Base-by-base conservation (phyloP, 2,888 invertebrate species). In the Seira musarum region DNA sequence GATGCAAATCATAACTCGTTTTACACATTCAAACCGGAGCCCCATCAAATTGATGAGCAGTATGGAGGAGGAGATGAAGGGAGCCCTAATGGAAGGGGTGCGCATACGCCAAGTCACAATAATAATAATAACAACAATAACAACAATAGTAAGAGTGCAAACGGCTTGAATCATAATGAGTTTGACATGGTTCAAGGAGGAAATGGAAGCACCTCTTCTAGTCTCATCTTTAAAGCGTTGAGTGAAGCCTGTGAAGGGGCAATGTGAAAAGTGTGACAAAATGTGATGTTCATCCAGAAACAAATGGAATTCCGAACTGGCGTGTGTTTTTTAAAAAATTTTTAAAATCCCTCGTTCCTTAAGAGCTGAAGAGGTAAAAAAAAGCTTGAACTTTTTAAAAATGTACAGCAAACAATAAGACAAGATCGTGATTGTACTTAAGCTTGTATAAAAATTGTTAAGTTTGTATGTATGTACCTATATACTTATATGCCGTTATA, bases 141-240 rank as follows among this genome's bases (percentile, higher is more conserved):
- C 64, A 61, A 21, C 61, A 64, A 69, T 15, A 1, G 67, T 30
- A 15, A 17, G 19, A 53, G 67, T 46, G 63, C 25, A 49, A 53
- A 60, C 53, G 69, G 80, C 35, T 49, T 64, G 63, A 0, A 24
- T 22, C 21, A 17, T 17, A 1, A 15, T 49, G 60, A 40, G 40
- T 40, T 40, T 40, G 72, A 57, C 68, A 73, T 46, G 53, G 17
- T 49, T 49, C 69, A 24, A 66, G 22, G 40, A 40, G 40, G 40
- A 40, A 40, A 40, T 71, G 75, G 67, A 57, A 73, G 53, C 71
- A 82, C 82, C 61, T 85, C 87, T 49, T 85, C 86, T 86, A 87
- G 87, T 87, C 87, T 87, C 73, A 87, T 87, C 71, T 87, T 74
- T 65, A 87, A 87, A 72, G 85, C 87, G 70, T 82, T 85, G 35